Base-by-base conservation (phyloP, 2,113 vertebrate genomes). In the Nettapus auritus region DNA sequence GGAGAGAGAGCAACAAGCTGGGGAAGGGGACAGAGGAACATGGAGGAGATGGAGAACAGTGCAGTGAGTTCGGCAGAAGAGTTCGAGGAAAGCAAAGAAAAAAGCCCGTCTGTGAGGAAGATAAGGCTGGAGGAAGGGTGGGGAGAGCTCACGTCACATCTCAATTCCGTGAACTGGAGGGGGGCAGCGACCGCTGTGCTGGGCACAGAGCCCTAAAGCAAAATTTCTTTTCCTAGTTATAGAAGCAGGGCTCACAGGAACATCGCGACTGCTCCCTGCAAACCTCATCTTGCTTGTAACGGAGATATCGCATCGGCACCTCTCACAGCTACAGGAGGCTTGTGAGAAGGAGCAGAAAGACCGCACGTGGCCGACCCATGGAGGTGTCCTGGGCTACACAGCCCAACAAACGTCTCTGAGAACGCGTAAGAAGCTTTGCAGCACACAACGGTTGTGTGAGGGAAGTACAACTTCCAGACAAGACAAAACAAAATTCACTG, bases 61-160 rank as follows among this genome's bases (percentile, higher is more conserved):
- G 31, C 87, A 40, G 31, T 3, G 42, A 82, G 44, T 6, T 86
- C 59, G 66, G 86, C 73, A 83, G 16, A 59, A 31, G 29, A 87
- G 42, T 76, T 93, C 53, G 3, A 66, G 82, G 82, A 97, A 95
- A 91, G 82, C 33, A 63, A 67, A 86, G 81, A 40, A 82, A 85
- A 78, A 83, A 79, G 87, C 31, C 68, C 33, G 42, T 31, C 73
- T 92, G 91, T 1, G 7, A 69, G 21, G 38, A 70, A 82, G 90
- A 96, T 91, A 95, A 91, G 82, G 63, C 75, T 73, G 60, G 29
- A 85, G 88, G 67, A 91, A 94, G 93, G 90, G 88, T 44, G 64
- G 66, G 87, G 75, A 81, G 60, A 82, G 82, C 17, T 70, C 12
- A 2, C 6, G 26, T 57, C 87, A 86, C 73, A 56, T 33, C 73